phyloP scores from a whole-genome alignment of 2,888 invertebrate genomes.

The Ptilodon capucinus region DNA sequence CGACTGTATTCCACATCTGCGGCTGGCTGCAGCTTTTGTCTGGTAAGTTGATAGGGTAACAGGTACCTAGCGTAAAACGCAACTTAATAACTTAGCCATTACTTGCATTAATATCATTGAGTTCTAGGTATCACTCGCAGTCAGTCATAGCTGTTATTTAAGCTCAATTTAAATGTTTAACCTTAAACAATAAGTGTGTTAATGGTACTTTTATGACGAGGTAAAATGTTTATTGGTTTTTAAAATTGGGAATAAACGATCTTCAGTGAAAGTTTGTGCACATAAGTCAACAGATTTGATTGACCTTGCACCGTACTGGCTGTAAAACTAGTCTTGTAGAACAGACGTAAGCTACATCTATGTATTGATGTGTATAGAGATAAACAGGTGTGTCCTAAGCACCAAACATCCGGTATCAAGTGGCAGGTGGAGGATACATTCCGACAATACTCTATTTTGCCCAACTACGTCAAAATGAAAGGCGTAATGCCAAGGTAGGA shows the following conservation, averaged over 20 bases:
- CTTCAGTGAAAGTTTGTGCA: constrained; percentile 49
- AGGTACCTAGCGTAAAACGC: too few species aligned
- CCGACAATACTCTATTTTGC: constrained; percentile 24
- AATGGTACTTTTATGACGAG: constrained; percentile 10
- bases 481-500: constrained; percentile 31
- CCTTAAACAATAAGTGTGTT: neutral
- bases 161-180: neutral
- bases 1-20: constrained; percentile 95
- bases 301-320: constrained; percentile 44
- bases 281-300: constrained; percentile 27
- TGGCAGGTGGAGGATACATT: constrained; percentile 36
- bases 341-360: constrained; percentile 13
- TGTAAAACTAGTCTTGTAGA: constrained; percentile 38
- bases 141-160: neutral
- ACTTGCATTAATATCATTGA: neutral
- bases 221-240: constrained; percentile 8
- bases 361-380: constrained; percentile 1
- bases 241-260: constrained; percentile 16
- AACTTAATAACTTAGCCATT: neutral
- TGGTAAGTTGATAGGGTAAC: constrained; percentile 84
- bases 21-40: constrained; percentile 98
- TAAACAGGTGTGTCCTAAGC: constrained; percentile 32
- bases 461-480: constrained; percentile 33
- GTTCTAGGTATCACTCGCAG: neutral
- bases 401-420: constrained; percentile 38